Base-by-base conservation (phyloP, 2,888 invertebrate genomes). In the Oegoconia quadripuncta region DNA sequence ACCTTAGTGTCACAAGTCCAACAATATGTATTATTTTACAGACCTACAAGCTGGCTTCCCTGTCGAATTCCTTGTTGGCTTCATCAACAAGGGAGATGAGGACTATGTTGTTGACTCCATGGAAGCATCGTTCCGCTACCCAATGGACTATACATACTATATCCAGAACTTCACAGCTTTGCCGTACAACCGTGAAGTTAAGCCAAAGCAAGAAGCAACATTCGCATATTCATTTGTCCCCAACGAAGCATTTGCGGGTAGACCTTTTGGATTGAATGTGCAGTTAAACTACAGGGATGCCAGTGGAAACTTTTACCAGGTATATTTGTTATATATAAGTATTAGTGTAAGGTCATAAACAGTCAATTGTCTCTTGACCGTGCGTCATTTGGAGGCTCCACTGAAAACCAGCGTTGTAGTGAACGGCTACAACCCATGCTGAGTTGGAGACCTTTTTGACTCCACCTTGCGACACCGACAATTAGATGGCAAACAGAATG, bases 71-170 rank as follows among this genome's bases (percentile, higher is more conserved):
- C 89, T 99, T 1, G 96, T 99, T 46, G 98, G 99, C 14, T 98
- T 99, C 84, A 91, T 93, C 37, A 99, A 99, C 89, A 96, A 96
- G 70, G 99, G 98, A 32, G 90, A 93, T 42, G 92, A 94, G 55
- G 97, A 98, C 55, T 98, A 98, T 67, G 80, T 94, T 15, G 91
- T 99, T 14, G 98, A 99, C 71, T 93, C 94, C 4, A 90, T 99
- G 69, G 99, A 99, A 64, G 98, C 98, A 0, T 98, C 99, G 0
- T 98, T 99, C 92, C 93, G 98, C 57, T 99, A 99, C 73, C 98
- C 99, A 6, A 96, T 98, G 94, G 99, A 99, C 83, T 99, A 97
- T 87, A 97, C 94, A 55, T 99, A 97, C 84, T 96, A 95, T 86
- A 97, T 99, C 54, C 98, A 99, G 84, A 99, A 99, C 87, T 99